Percentiles rank a stretch among this genome's conserved stretches.
These are phyloP conservation scores for Himalopsyche anomala DNA, from an alignment of 2,888 invertebrate species.

Conservation along the genomic window DNA sequence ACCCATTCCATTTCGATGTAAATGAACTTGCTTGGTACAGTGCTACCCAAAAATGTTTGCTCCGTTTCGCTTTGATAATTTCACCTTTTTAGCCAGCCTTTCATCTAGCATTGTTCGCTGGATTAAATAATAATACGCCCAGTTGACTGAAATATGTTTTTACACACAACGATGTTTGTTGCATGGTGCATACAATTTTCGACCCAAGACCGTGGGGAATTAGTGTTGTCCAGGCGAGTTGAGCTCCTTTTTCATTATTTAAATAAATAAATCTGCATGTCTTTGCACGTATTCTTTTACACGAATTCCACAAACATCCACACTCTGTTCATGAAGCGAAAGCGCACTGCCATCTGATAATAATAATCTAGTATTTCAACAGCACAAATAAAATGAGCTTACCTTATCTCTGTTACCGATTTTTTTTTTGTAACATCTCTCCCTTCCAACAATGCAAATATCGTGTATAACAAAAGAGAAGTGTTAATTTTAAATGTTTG, in stretches of 20 bases:
- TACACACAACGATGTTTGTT: slow-evolving; percentile 15
- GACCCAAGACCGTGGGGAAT: neutral
- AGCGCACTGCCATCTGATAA: too few relatives aligned
- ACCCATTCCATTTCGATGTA: neutral
- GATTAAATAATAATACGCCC: slow-evolving; percentile 21
- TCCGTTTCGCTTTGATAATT: slow-evolving; percentile 14
- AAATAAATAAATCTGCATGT: too few relatives aligned
- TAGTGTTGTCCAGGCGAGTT: neutral
- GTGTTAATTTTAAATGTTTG: too few relatives aligned
- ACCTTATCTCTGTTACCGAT: too few relatives aligned
- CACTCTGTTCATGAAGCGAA: too few relatives aligned
- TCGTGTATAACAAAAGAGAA: too few relatives aligned
- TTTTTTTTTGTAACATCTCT: too few relatives aligned
- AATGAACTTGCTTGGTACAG: neutral
- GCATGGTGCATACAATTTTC: slow-evolving; percentile 22
- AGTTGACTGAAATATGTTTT: slow-evolving; percentile 32
- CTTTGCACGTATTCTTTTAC: too few relatives aligned
- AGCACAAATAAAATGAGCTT: too few relatives aligned
- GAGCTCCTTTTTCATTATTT: neutral
- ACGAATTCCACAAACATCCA: too few relatives aligned
- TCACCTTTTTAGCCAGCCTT: slow-evolving; percentile 21
- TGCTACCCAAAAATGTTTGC: neutral
- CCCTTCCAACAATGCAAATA: too few relatives aligned
- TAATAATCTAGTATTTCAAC: too few relatives aligned
- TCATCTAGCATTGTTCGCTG: slow-evolving; percentile 5